phyloP scores from a whole-genome alignment of 2,888 invertebrate species.

The Torymus texanus region DNA sequence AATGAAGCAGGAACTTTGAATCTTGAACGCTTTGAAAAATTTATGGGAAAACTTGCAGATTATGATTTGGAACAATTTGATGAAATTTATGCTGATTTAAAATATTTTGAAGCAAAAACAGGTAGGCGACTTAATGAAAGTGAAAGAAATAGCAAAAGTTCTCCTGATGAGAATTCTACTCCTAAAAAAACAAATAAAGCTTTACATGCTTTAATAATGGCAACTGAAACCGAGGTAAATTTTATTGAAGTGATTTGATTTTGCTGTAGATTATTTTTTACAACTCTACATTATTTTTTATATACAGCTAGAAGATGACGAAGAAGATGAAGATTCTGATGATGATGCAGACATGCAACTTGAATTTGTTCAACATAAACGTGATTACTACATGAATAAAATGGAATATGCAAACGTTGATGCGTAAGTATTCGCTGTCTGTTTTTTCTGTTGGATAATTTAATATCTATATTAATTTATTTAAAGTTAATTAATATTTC shows the following conservation, averaged over 20 bases:
- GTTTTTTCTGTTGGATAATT: too few relatives aligned
- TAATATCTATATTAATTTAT: background rate
- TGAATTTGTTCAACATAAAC: slow-evolving; percentile 90
- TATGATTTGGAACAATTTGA: slow-evolving; percentile 86
- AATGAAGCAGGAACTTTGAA: slow-evolving; percentile 93
- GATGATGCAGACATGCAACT: slow-evolving; percentile 77
- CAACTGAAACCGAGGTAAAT: slow-evolving; percentile 42
- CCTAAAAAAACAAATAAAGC: slow-evolving; percentile 70
- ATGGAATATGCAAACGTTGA: slow-evolving; percentile 86
- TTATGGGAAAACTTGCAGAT: slow-evolving; percentile 84
- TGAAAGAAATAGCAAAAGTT: slow-evolving; percentile 70
- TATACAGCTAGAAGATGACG: slow-evolving; percentile 64
- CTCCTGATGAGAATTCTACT: slow-evolving; percentile 58
- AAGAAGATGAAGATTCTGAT: slow-evolving; percentile 64
- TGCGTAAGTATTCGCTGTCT: slow-evolving; percentile 77
- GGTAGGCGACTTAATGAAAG: slow-evolving; percentile 78
- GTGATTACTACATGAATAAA: slow-evolving; percentile 94
- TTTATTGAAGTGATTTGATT: background rate
- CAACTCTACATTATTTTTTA: slow-evolving; percentile 23
- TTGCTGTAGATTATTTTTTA: too few relatives aligned
- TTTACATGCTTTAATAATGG: slow-evolving; percentile 69
- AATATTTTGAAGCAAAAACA: slow-evolving; percentile 89
- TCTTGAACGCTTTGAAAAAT: slow-evolving; percentile 88
- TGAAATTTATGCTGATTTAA: slow-evolving; percentile 87
- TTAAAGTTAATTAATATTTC: slow-evolving; percentile 61